A percentile compares a stretch with the other conserved stretches of the same genome.
These are phyloP conservation scores for Lepus townsendii DNA, from an alignment of 2,797 vertebrate species.

Conservation along the genomic window DNA sequence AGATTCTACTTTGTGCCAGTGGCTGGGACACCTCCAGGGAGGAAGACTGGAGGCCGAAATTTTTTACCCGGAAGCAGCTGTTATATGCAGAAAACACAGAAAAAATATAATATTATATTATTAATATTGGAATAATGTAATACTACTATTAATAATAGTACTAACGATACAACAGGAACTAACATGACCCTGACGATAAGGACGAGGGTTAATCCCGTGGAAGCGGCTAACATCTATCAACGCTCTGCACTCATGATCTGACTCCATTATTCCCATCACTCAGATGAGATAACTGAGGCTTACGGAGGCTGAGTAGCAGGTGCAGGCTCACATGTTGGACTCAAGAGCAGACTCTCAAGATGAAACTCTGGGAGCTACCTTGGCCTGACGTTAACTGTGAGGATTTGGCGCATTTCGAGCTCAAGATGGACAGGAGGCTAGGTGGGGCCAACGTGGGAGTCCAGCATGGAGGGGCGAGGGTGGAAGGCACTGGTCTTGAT, in stretches of 20 bases:
- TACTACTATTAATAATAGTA: not conserved
- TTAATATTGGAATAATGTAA: too few relatives aligned
- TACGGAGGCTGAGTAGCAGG: rapidly evolving
- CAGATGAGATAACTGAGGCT: not conserved
- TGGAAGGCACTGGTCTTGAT: not conserved
- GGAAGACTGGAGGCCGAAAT: not conserved
- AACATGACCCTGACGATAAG: rapidly evolving
- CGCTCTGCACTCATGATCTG: not conserved
- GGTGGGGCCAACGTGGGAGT: not conserved
- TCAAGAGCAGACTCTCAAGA: not conserved
- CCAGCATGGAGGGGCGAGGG: not conserved
- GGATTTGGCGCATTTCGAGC: rapidly evolving
- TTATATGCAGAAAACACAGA: not conserved
- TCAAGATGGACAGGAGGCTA: not conserved
- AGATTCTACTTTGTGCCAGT: not conserved
- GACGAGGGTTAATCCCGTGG: not conserved
- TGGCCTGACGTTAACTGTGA: rapidly evolving
- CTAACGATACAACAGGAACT: not conserved
- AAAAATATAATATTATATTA: too few relatives aligned
- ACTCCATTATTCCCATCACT: not conserved
- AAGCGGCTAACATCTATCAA: not conserved
- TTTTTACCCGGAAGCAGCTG: not conserved
- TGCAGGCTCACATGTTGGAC: not conserved
- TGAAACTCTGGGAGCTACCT: not conserved
- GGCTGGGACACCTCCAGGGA: not conserved